These are phyloP conservation scores for Pollimyrus isidori DNA, from an alignment of 2,113 vertebrate genomes.

Conservation along the genomic window DNA sequence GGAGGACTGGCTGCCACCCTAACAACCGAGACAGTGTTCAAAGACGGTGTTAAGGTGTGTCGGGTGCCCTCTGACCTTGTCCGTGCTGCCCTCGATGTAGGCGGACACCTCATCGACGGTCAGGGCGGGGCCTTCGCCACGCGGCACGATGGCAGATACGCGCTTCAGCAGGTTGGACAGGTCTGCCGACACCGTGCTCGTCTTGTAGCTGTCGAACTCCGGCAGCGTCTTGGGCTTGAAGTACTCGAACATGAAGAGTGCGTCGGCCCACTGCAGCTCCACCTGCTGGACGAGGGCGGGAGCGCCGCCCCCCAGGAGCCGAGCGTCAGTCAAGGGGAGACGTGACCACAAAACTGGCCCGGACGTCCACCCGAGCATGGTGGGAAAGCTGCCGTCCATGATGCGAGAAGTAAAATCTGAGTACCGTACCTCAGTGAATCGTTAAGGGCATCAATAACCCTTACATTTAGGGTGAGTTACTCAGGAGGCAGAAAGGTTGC, in stretches of 20 bases:
- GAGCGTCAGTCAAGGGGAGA: not conserved
- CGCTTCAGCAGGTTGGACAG: slow-evolving; percentile 88
- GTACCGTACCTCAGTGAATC: not conserved
- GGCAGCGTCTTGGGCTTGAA: slow-evolving; percentile 95
- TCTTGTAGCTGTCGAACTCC: slow-evolving; percentile 98
- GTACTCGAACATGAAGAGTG: slow-evolving; percentile 90
- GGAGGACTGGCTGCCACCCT: not conserved
- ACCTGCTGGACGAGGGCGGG: slow-evolving; percentile 59
- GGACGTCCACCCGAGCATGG: not conserved
- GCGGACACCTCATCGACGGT: slow-evolving; percentile 79
- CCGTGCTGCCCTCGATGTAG: slow-evolving; percentile 80
- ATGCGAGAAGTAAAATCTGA: not conserved
- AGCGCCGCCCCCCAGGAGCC: not conserved
- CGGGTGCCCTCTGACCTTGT: slow-evolving; percentile 67
- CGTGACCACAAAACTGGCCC: not conserved
- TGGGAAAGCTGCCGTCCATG: not conserved
- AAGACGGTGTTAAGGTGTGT: not conserved
- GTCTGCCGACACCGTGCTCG: slow-evolving; percentile 93
- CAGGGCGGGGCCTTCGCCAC: slow-evolving; percentile 68
- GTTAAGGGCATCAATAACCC: not conserved
- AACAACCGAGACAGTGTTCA: not conserved
- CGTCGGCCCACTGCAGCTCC: slow-evolving; percentile 84
- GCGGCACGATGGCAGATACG: slow-evolving; percentile 77
- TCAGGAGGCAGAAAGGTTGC: not conserved
- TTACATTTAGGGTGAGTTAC: not conserved